phyloP scores from a whole-genome alignment of 1,140 invertebrate genomes.

The Chironomus tepperi region DNA sequence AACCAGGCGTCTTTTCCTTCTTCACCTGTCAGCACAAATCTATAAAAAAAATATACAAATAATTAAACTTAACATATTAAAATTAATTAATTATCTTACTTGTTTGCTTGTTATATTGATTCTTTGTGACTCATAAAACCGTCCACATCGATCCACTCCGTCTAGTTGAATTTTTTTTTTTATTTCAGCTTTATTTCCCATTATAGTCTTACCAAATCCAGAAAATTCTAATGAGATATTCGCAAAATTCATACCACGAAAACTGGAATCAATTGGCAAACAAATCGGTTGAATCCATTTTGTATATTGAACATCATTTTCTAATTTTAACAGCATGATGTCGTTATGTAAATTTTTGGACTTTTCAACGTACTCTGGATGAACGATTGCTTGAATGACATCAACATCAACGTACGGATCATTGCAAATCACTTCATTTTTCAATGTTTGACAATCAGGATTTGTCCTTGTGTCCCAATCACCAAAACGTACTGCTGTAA shows the following conservation, averaged over 20 bases:
- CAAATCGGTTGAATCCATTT: slow-evolving; percentile 62
- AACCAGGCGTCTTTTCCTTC: too few relatives aligned
- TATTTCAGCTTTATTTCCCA: slow-evolving; percentile 41
- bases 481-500: too few relatives aligned
- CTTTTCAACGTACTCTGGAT: slow-evolving; percentile 52
- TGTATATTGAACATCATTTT: slow-evolving; percentile 44
- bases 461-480: too few relatives aligned
- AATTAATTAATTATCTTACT: too few relatives aligned
- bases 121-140: too few relatives aligned
- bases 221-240: slow-evolving; percentile 46
- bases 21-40: too few relatives aligned
- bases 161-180: slow-evolving; percentile 44
- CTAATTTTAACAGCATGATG: slow-evolving; percentile 56
- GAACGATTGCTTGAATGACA: slow-evolving; percentile 49
- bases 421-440: too few relatives aligned
- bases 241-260: slow-evolving; percentile 34
- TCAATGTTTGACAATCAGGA: too few relatives aligned
- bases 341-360: too few relatives aligned
- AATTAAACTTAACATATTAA: too few relatives aligned
- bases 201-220: slow-evolving; percentile 60
- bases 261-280: slow-evolving; percentile 44
- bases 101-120: too few relatives aligned
- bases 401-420: slow-evolving; percentile 43
- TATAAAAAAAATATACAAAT: too few relatives aligned
- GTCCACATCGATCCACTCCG: slow-evolving; percentile 36